Evolutionary conservation across 2,888 invertebrate species (phyloP), one percentile per base, ranked within the genome.

Genomic region (Macrophya annulata): DNA sequence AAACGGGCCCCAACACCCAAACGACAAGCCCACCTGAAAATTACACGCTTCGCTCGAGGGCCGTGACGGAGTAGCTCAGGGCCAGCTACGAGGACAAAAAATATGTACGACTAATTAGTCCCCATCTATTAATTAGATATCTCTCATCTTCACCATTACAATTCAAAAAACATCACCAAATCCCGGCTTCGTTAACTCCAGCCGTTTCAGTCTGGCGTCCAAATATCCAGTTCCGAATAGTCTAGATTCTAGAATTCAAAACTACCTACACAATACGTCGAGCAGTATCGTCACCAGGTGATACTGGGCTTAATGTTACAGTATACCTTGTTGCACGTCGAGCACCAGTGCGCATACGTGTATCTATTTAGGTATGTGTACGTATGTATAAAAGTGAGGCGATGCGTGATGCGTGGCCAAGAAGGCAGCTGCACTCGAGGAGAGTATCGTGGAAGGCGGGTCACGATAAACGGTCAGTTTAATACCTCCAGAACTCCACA

Each of bases 21-120:
- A 68, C 83, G 65, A 83, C 83, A 71, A 68, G 68, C 83, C 83
- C 83, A 83, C 83, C 83, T 83, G 65, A 83, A 83, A 83, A 83
- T 83, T 83, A 83, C 83, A 83, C 83, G 83, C 71, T 48, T 17
- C 62, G 59, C 25, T 21, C 43, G 62, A 81, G 40, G 62, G 25
- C 59, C 81, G 43, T 81, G 81, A 81, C 81, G 21, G 62, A 51
- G 77, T 55, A 55, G 59, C 59, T 62, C 40, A 21, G 43, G 43
- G 81, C 62, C 62, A 81, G 40, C 71, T 83, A 68, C 68, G 62
- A 15, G 43, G 65, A 68, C 81, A 59, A 59, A 65, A 81, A 81
- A 59, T 65, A 40, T 77, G 62, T 81, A 43, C 81, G 17, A 40
- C 81, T 81, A 81, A 81, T 81, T 65, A 81, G 65, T 62, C 43